Evolutionary conservation across 1,140 invertebrate genomes (phyloP), one percentile per base, ranked within the genome.

Genomic region (Drosophila biarmipes): DNA sequence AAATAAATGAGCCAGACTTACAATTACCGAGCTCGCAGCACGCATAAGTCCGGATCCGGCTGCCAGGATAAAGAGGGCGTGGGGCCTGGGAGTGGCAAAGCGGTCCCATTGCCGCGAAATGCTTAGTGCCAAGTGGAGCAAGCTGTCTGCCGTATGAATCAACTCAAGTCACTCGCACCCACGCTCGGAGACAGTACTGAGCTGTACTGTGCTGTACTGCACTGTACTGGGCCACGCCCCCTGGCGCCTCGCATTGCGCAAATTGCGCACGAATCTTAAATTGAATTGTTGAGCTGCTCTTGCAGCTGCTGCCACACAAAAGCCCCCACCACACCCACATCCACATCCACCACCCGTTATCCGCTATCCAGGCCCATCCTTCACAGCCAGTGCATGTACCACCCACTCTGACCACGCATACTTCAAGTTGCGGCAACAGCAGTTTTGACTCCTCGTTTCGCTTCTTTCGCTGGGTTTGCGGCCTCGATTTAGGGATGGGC

Each of bases 231-330:
- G 68, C 54, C 67, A 67, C 48, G 43, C 42, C 63, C 48, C 34
- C 27, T 37, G 35, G 15, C 34, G 52, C 45, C 64, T 81, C 31
- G 74, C 74, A 72, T 78, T 78, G 78, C 84, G 66, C 79, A 90
- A 89, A 84, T 89, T 89, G 84, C 84, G 62, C 80, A 89, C 76
- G 84, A 89, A 77, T 81, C 84, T 89, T 77, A 89, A 89, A 89
- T 89, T 89, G 84, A 89, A 89, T 89, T 89, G 84, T 90, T 89
- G 78, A 84, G 80, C 80, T 80, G 57, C 34, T 68, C 55, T 67
- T 75, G 73, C 46, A 66, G 59, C 42, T 58, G 54, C 43, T 61
- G 59, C 78, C 73, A 35, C 61, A 75, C 72, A 75, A 75, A 35
- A 58, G 48, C 17, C 27, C 14, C 37, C 3, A 4, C 24, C 24